A percentile compares a stretch with the other conserved stretches of the same genome.
Conservation (phyloP, 1,140 invertebrate species). For the Drosophila azteca region DNA sequence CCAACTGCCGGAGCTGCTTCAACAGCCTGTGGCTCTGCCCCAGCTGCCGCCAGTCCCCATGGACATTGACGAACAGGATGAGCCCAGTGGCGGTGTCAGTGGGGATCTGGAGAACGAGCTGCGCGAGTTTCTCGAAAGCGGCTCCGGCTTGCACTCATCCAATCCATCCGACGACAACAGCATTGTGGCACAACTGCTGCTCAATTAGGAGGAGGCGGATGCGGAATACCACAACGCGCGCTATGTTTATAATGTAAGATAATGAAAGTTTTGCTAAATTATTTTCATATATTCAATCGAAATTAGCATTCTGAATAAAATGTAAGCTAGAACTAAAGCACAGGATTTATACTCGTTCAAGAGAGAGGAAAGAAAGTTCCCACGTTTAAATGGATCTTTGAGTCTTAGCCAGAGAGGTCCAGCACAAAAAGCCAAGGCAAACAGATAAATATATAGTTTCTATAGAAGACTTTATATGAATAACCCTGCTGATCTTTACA, state of each 20-base stretch:
- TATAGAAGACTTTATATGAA: too few relatives aligned
- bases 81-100: conserved; percentile 57
- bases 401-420: not conserved
- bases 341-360: not conserved
- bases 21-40: conserved; percentile 73
- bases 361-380: too few relatives aligned
- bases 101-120: conserved; percentile 88
- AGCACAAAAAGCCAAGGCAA: too few relatives aligned
- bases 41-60: conserved; percentile 69
- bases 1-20: conserved; percentile 68
- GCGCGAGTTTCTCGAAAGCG: conserved; percentile 88
- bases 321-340: conserved; percentile 28
- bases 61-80: conserved; percentile 78
- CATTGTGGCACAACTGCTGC: conserved; percentile 69
- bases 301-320: conserved; percentile 56
- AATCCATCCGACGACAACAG: conserved; percentile 68
- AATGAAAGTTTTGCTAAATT: conserved; percentile 50
- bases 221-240: conserved; percentile 15
- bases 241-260: conserved; percentile 63
- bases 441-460: too few relatives aligned
- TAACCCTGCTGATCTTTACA: too few relatives aligned
- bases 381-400: too few relatives aligned
- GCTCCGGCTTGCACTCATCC: conserved; percentile 65
- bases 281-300: conserved; percentile 59
- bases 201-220: conserved; percentile 44